These are phyloP conservation scores for Acanthurus tractus DNA, from an alignment of 2,797 vertebrate genomes.

Conservation along the genomic window DNA sequence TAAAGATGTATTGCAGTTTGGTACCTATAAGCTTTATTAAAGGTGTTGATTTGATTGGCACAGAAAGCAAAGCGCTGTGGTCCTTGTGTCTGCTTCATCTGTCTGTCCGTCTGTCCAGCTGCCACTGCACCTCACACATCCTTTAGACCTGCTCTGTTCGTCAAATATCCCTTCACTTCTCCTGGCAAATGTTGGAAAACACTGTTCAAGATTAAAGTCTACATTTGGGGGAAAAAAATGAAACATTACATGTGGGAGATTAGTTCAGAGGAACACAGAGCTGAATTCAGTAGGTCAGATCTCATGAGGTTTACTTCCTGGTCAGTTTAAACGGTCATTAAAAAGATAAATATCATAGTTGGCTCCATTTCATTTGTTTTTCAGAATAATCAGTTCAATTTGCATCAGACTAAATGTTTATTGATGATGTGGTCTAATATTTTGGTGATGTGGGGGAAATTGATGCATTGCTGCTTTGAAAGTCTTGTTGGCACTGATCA, in stretches of 20 bases:
- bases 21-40: conserved; percentile 97
- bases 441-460: conserved; percentile 31
- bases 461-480: conserved; percentile 15
- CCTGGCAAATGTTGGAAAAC: conserved; percentile 18
- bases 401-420: conserved; percentile 16
- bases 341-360: conserved; percentile 15
- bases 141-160: conserved; percentile 87
- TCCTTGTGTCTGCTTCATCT: conserved; percentile 98
- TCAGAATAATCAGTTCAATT: conserved; percentile 2
- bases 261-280: conserved; percentile 34
- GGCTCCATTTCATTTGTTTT: not conserved
- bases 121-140: conserved; percentile 90
- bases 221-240: conserved; percentile 22
- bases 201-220: conserved; percentile 12
- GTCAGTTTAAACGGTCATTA: conserved; percentile 12
- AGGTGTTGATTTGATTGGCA: conserved; percentile 94
- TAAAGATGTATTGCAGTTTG: conserved; percentile 95
- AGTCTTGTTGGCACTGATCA: conserved; percentile 15
- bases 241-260: conserved; percentile 1
- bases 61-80: conserved; percentile 90
- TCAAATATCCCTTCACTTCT: conserved; percentile 92
- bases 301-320: not conserved
- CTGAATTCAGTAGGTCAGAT: conserved; percentile 44
- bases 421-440: conserved; percentile 47
- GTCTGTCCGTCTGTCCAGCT: conserved; percentile 86